Base-by-base conservation (phyloP, 2,888 invertebrate genomes). In the Dichetophora obliterata region DNA sequence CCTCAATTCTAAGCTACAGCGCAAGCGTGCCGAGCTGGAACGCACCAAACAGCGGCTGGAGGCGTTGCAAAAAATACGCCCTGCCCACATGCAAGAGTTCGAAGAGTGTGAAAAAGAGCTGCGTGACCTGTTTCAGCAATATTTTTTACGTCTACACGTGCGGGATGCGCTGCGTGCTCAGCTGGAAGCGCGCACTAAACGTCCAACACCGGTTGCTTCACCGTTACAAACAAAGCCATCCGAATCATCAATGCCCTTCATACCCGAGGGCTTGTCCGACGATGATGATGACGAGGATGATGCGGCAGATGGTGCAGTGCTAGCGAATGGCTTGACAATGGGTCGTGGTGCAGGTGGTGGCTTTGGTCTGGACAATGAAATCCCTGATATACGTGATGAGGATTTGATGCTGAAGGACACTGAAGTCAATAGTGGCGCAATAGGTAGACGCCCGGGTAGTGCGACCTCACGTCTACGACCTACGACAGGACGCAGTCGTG, bases 11-110 rank as follows among this genome's bases (percentile, higher is more conserved):
- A 98, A 98, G 91, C 94, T 99, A 77, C 98, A 98, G 87, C 93
- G 98, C 77, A 94, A 97, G 81, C 93, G 93, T 81, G 93, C 94
- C 0, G 99, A 99, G 87, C 91, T 98, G 81, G 96, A 97, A 83
- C 91, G 99, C 73, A 97, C 97, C 81, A 96, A 96, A 88, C 98
- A 98, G 89, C 91, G 99, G 50, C 91, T 99, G 66, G 95, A 96
- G 84, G 97, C 98, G 0, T 91, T 99, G 82, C 96, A 97, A 90
- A 98, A 96, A 92, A 98, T 98, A 80, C 94, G 97, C 71, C 99
- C 99, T 0, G 98, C 98, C 0, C 99, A 98, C 88, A 94, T 98
- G 92, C 97, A 98, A 83, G 99, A 99, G 89, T 96, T 97, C 88
- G 96, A 96, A 77, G 93, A 94, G 68, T 91, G 97, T 73, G 98